Conservation (phyloP, 2,888 invertebrate genomes). For the Drosophila fungiperda region DNA sequence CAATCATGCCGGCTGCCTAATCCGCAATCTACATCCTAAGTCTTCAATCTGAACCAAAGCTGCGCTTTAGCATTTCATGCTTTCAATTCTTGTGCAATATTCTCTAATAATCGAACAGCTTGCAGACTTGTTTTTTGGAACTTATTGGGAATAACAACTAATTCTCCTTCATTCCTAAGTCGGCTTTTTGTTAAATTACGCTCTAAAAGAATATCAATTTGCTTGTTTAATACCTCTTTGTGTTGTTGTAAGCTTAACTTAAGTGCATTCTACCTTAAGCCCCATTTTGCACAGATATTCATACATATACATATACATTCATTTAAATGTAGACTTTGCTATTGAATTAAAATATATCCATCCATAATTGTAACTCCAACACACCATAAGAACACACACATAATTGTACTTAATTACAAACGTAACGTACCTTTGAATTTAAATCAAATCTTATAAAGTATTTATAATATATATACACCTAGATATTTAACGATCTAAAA, state of each 20-base stretch:
- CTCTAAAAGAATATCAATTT: slow-evolving; percentile 27
- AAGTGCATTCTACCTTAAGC: slow-evolving; percentile 51
- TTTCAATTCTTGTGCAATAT: slow-evolving; percentile 48
- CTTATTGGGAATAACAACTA: background rate
- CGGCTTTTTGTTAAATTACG: slow-evolving; percentile 4
- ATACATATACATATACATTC: slow-evolving; percentile 20
- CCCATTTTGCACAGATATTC: slow-evolving; percentile 17
- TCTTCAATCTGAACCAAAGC: slow-evolving; percentile 54
- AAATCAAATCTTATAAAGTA: slow-evolving; percentile 80
- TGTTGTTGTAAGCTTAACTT: slow-evolving; percentile 51
- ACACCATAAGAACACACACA: slow-evolving; percentile 34
- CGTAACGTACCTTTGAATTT: slow-evolving; percentile 76
- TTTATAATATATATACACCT: slow-evolving; percentile 71
- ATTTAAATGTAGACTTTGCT: slow-evolving; percentile 48
- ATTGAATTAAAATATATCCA: slow-evolving; percentile 57
- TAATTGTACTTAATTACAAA: slow-evolving; percentile 73
- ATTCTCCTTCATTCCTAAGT: background rate
- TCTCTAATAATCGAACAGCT: slow-evolving; percentile 37
- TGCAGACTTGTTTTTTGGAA: slow-evolving; percentile 1
- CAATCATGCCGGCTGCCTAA: slow-evolving; percentile 38
- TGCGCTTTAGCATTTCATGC: slow-evolving; percentile 49
- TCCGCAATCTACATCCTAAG: slow-evolving; percentile 28
- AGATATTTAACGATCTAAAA: slow-evolving; percentile 68
- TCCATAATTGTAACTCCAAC: slow-evolving; percentile 54
- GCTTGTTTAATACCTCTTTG: slow-evolving; percentile 43